These are phyloP conservation scores for Coenobita brevimanus DNA, from an alignment of 1,140 invertebrate species.

Conservation along the genomic window DNA sequence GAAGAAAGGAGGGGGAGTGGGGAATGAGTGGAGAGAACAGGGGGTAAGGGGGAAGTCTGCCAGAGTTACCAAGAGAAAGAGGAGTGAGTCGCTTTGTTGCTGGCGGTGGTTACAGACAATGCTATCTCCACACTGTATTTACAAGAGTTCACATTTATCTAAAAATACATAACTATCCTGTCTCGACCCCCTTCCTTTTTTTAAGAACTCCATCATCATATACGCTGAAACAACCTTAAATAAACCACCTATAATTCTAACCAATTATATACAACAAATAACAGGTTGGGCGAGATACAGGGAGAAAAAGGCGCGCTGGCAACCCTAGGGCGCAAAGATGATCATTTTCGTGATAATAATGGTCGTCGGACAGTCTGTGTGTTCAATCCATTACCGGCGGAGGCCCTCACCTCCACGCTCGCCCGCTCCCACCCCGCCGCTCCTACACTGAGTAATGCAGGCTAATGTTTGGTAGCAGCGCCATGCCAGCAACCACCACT, in stretches of 20 bases:
- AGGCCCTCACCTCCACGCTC: constrained; percentile 27
- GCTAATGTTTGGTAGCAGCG: neutral
- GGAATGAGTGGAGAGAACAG: no score
- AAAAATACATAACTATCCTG: no score
- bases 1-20: neutral
- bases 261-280: constrained; percentile 63
- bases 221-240: constrained; percentile 61
- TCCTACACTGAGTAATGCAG: neutral
- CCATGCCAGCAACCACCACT: neutral
- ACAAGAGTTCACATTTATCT: neutral
- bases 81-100: neutral
- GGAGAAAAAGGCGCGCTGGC: constrained; percentile 35
- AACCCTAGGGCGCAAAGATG: constrained; percentile 49
- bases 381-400: constrained; percentile 60
- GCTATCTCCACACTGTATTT: neutral
- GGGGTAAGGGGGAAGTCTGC: no score
- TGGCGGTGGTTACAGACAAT: no score
- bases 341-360: constrained; percentile 59
- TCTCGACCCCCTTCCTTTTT: neutral
- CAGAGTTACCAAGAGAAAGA: neutral
- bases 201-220: constrained; percentile 40
- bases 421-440: neutral
- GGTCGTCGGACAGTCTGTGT: constrained; percentile 54
- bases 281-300: constrained; percentile 46
- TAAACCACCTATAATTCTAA: constrained; percentile 60